A percentile compares a stretch with the other conserved stretches of the same genome.
Conservation (phyloP, 1,140 invertebrate species). For the Drosophila chauvacae region DNA sequence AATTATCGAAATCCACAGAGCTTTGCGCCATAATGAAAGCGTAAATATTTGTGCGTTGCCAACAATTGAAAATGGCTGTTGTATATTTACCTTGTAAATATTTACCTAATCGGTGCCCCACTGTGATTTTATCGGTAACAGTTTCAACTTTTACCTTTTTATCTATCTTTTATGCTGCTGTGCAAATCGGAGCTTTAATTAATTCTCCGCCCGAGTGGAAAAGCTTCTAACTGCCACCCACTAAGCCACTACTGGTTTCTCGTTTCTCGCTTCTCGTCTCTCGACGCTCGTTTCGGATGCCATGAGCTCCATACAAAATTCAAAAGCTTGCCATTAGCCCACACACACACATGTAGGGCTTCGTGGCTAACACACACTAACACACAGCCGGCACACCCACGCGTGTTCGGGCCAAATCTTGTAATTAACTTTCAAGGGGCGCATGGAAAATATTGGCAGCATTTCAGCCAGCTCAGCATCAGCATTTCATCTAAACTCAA, state of each 20-base stretch:
- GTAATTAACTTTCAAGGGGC: slow-evolving; percentile 73
- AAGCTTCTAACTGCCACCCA: slow-evolving; percentile 48
- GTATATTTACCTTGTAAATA: background rate
- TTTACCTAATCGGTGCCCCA: slow-evolving; percentile 3
- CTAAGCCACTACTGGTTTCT: slow-evolving; percentile 40
- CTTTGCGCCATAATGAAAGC: slow-evolving; percentile 8
- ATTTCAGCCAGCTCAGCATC: slow-evolving; percentile 42
- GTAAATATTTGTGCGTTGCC: slow-evolving; percentile 8
- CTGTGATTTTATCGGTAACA: background rate
- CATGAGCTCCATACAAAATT: slow-evolving; percentile 46
- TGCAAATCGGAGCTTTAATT: slow-evolving; percentile 49
- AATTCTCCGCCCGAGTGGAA: slow-evolving; percentile 27
- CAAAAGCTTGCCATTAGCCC: slow-evolving; percentile 63
- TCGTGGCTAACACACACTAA: slow-evolving; percentile 21
- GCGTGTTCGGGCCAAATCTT: slow-evolving; percentile 42
- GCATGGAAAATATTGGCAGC: slow-evolving; percentile 61
- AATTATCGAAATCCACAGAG: slow-evolving; percentile 7
- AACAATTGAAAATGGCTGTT: background rate
- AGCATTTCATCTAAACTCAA: slow-evolving; percentile 50
- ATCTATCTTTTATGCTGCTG: slow-evolving; percentile 31
- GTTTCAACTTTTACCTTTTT: slow-evolving; percentile 24
- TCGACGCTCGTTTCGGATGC: slow-evolving; percentile 12
- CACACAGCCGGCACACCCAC: background rate
- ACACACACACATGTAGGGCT: slow-evolving; percentile 14
- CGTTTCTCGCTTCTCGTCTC: slow-evolving; percentile 11